Percentiles rank a stretch among this genome's conserved stretches.
Conservation (phyloP, 2,797 vertebrate genomes). For the Etheostoma nigrum region DNA sequence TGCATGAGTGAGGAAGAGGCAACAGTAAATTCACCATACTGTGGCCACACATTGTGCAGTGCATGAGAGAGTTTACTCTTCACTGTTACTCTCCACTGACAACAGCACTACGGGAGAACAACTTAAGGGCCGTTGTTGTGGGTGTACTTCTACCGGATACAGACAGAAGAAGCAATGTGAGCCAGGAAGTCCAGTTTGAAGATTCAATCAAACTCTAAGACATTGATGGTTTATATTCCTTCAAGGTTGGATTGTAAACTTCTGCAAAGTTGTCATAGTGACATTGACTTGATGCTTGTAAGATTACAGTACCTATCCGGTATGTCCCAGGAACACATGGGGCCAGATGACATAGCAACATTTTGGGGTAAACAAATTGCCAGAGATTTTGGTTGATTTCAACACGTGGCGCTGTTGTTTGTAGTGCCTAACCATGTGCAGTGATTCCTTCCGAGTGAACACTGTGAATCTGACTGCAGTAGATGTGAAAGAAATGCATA, state of each 20-base stretch:
- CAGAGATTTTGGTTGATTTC: not conserved
- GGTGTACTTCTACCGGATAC: not conserved
- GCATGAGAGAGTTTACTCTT: not conserved
- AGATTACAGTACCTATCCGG: not conserved
- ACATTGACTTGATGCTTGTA: not conserved
- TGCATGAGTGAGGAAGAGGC: conserved; percentile 17
- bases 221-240: conserved; percentile 15
- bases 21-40: conserved; percentile 25
- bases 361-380: not conserved
- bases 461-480: too few relatives aligned
- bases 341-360: not conserved
- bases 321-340: not conserved
- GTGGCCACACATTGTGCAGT: not conserved
- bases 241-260: conserved; percentile 8
- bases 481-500: too few relatives aligned
- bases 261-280: conserved; percentile 14
- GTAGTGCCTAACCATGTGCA: too few relatives aligned
- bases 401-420: too few relatives aligned
- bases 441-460: too few relatives aligned
- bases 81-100: conserved; percentile 5
- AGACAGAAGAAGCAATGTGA: conserved; percentile 25
- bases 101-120: conserved; percentile 1
- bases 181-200: conserved; percentile 20
- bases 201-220: conserved; percentile 36
- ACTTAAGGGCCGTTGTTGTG: not conserved